Evolutionary conservation across 30 jellyfish, hydroid and myxozoan species (phyloP), one percentile per base, ranked within the genome.

Genomic region (Phacellophora camtschatica): DNA sequence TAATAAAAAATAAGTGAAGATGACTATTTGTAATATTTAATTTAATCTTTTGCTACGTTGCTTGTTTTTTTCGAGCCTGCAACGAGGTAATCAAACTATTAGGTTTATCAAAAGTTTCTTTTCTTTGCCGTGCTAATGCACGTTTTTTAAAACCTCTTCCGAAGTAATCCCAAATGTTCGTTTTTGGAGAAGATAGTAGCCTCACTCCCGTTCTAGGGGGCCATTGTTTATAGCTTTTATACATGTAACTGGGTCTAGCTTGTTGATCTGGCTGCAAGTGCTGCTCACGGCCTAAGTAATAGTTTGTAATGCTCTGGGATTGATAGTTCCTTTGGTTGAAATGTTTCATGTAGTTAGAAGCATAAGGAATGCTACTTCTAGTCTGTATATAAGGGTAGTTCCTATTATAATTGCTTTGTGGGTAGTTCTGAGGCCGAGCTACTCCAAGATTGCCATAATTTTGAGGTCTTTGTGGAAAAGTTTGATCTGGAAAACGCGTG

Each of bases 101-200:
- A 36, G 64, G 3, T 27, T 39, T 72, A 16, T 32, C 10, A 13
- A 25, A 29, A 22, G 56, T 2, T 65, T 50, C 35, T 35, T 36
- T 24, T 10, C 51, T 16, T 51, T 19, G 8, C 39, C 23, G 50
- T 24, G 68, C 64, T 63, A 64, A 34, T 0, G 71, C 48, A 22
- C 91, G 80, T 49, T 80, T 80, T 12, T 36, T 80, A 59, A 62
- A 66, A 6, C 66, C 46, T 54, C 95, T 88, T 0, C 99, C 96
- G 42, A 93, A 72, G 61, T 78, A 93, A 63, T 93, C 97, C 99
- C 99, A 93, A 29, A 93, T 41, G 39, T 76, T 83, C 16, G 95
- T 87, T 30, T 70, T 77, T 18, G 90, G 88, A n/a, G 43, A 67
- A 10, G 96, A 23, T 24, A 48, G 63, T 50, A 73, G 55, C 49